A percentile compares a stretch with the other conserved stretches of the same genome.
These are phyloP conservation scores for Morinoia aosen DNA, from an alignment of 2,888 invertebrate species.

Conservation along the genomic window DNA sequence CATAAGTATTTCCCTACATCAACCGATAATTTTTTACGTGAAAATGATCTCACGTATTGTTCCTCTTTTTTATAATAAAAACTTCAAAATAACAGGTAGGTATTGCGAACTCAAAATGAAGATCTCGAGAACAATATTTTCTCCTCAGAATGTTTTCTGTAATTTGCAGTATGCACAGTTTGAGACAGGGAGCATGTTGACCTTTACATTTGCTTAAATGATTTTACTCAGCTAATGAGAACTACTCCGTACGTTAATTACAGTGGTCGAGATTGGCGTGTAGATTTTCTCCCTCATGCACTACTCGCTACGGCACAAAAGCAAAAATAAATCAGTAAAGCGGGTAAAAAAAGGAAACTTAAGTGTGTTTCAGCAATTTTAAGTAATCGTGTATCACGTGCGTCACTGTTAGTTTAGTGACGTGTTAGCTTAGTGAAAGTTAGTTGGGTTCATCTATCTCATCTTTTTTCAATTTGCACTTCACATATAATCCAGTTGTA, in stretches of 20 bases:
- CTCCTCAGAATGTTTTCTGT: background rate
- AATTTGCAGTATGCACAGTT: background rate
- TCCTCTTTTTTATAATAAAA: background rate
- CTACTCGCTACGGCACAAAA: too few relatives aligned
- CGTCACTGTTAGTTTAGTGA: too few relatives aligned
- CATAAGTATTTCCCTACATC: background rate
- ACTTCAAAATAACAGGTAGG: background rate
- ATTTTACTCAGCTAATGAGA: background rate
- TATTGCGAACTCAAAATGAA: background rate
- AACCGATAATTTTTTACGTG: background rate
- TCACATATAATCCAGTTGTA: too few relatives aligned
- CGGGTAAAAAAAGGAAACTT: too few relatives aligned
- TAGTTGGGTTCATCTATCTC: too few relatives aligned
- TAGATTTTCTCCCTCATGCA: too few relatives aligned
- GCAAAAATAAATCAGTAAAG: too few relatives aligned
- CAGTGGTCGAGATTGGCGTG: too few relatives aligned
- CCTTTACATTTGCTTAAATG: background rate
- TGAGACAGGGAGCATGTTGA: background rate
- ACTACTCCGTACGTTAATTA: background rate
- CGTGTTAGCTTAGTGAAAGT: too few relatives aligned
- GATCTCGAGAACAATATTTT: background rate
- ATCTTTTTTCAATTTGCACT: too few relatives aligned
- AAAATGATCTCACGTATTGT: background rate
- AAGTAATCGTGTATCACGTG: too few relatives aligned
- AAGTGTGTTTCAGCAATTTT: too few relatives aligned